Percentiles rank a stretch among this genome's conserved stretches.
These are phyloP conservation scores for Artibeus jamaicensis DNA, from an alignment of 2,797 vertebrate species.

Conservation along the genomic window DNA sequence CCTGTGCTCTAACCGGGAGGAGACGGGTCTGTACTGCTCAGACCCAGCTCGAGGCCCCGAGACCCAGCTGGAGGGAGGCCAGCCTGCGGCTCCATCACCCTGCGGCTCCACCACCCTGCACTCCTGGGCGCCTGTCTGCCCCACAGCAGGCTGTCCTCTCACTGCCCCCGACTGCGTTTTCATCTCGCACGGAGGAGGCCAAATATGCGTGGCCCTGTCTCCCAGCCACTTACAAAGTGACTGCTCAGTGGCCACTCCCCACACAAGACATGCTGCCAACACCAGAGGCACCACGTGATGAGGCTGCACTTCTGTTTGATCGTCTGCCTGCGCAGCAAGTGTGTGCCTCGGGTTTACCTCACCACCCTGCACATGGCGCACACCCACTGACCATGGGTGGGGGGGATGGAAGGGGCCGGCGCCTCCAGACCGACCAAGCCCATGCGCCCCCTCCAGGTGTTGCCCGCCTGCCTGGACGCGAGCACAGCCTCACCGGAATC, in stretches of 20 bases:
- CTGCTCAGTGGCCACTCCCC: not conserved
- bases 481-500: not conserved
- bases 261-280: not conserved
- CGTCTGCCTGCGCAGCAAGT: not conserved
- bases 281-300: not conserved
- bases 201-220: not conserved
- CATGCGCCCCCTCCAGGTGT: not conserved
- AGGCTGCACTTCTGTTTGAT: not conserved
- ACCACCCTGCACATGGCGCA: not conserved
- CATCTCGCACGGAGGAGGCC: not conserved
- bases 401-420: not conserved
- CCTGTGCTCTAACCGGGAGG: conserved; percentile 1
- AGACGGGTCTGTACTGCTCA: not conserved
- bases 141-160: not conserved
- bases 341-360: not conserved
- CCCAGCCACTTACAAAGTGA: not conserved
- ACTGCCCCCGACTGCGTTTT: not conserved
- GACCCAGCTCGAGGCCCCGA: not conserved
- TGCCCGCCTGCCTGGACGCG: not conserved
- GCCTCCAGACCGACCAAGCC: not conserved
- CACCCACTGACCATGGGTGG: not conserved
- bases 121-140: not conserved
- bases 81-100: no score
- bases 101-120: no score
- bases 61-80: not conserved